A percentile compares a stretch with the other conserved stretches of the same genome.
phyloP scores from a whole-genome alignment of 2,888 invertebrate species.

The Cheilosia pagana region DNA sequence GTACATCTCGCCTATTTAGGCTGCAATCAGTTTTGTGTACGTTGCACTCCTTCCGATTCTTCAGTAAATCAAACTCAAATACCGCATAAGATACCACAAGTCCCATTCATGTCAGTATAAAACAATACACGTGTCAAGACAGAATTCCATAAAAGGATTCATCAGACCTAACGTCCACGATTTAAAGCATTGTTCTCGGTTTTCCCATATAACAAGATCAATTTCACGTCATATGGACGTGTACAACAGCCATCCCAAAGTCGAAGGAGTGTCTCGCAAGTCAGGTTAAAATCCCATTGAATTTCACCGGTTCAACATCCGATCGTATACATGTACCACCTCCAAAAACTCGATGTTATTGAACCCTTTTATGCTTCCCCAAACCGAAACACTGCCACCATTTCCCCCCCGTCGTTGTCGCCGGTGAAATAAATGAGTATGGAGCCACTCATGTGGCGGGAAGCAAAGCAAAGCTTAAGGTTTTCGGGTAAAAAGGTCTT shows the following conservation, averaged over 20 bases:
- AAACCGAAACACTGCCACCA: no score
- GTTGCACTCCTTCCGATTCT: background rate
- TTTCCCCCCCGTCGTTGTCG: background rate
- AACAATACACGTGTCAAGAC: slow-evolving; percentile 18
- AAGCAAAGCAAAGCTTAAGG: slow-evolving; percentile 11
- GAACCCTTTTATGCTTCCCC: slow-evolving; percentile 36
- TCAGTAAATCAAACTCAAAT: background rate
- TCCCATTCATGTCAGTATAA: no score
- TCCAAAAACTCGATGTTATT: slow-evolving; percentile 47
- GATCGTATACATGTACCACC: slow-evolving; percentile 49
- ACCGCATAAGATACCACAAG: no score
- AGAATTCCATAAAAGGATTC: slow-evolving; percentile 53
- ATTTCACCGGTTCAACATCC: slow-evolving; percentile 56
- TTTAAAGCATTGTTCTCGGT: slow-evolving; percentile 30
- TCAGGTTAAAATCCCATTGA: slow-evolving; percentile 9
- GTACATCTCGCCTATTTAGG: background rate
- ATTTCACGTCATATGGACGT: slow-evolving; percentile 9
- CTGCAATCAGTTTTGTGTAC: background rate
- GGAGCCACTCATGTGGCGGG: background rate
- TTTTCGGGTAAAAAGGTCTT: slow-evolving; percentile 40
- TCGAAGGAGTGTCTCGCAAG: slow-evolving; percentile 32
- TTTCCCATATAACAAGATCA: slow-evolving; percentile 50
- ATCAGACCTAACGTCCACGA: slow-evolving; percentile 34
- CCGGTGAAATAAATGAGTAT: background rate
- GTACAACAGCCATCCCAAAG: slow-evolving; percentile 24